Evolutionary conservation across 1,140 invertebrate genomes (phyloP).

Genomic region (Diachasma alloeum): DNA sequence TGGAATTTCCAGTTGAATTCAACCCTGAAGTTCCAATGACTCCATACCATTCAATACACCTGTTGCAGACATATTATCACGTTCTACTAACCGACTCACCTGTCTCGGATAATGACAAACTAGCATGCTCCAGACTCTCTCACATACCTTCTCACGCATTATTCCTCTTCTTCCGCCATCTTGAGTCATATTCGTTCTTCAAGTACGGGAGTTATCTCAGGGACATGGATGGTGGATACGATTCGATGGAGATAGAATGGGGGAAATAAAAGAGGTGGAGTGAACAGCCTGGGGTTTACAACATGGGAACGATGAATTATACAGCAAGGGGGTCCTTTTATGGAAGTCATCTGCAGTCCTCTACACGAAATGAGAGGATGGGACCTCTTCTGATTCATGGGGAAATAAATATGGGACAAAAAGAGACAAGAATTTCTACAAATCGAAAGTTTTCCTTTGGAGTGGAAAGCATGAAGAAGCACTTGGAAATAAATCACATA

Average conservation of each 20-base stretch:
- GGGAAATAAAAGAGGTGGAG: background rate
- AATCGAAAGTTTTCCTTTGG: background rate
- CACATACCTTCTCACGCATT: conserved; percentile 35
- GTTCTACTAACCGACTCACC: conserved; percentile 38
- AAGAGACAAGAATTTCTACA: background rate
- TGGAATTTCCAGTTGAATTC: background rate
- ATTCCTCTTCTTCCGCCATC: background rate
- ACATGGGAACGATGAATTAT: conserved; percentile 42
- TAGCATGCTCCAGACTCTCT: conserved; percentile 11
- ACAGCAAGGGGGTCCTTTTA: conserved; percentile 42
- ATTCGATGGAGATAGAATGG: conserved; percentile 2
- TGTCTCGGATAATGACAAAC: conserved; percentile 31
- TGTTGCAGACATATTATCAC: conserved; percentile 37
- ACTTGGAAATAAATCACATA: too few relatives aligned
- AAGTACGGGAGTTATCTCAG: conserved; percentile 4
- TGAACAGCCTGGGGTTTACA: background rate
- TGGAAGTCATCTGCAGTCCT: conserved; percentile 25
- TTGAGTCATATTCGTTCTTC: background rate
- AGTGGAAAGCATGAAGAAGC: too few relatives aligned
- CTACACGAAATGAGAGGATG: conserved; percentile 36
- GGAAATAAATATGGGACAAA: conserved; percentile 17
- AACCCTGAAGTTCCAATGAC: background rate
- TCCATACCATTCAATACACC: conserved; percentile 28
- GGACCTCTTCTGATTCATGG: conserved; percentile 30
- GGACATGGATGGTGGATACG: background rate